These are phyloP conservation scores for Gandaritis pyraliata DNA, from an alignment of 2,888 invertebrate genomes.

Conservation along the genomic window DNA sequence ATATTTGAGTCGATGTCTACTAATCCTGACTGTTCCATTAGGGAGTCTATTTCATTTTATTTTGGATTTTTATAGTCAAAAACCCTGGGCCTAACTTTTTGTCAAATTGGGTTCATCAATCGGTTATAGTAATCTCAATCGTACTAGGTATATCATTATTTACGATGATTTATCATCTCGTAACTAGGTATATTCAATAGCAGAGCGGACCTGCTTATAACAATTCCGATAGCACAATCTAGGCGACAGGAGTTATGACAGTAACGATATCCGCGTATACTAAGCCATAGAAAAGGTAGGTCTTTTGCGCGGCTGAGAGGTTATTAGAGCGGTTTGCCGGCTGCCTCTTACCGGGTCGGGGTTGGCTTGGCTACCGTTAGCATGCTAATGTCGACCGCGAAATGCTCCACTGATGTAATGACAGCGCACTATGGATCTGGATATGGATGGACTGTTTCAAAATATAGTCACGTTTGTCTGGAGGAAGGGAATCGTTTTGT, in stretches of 20 bases:
- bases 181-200: too few relatives aligned
- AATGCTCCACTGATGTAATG: slow-evolving; percentile 68
- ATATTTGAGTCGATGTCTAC: too few relatives aligned
- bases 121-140: too few relatives aligned
- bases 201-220: too few relatives aligned
- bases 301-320: slow-evolving; percentile 42
- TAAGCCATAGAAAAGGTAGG: slow-evolving; percentile 25
- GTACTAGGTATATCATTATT: too few relatives aligned
- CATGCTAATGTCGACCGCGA: slow-evolving; percentile 74
- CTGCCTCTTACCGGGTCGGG: slow-evolving; percentile 40
- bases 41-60: too few relatives aligned
- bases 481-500: slow-evolving; percentile 13
- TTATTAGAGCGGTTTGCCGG: slow-evolving; percentile 51
- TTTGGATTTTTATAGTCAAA: too few relatives aligned
- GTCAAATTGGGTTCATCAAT: too few relatives aligned
- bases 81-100: too few relatives aligned
- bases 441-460: slow-evolving; percentile 44
- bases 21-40: too few relatives aligned
- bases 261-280: slow-evolving; percentile 31
- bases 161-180: too few relatives aligned
- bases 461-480: slow-evolving; percentile 43
- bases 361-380: slow-evolving; percentile 68
- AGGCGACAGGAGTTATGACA: slow-evolving; percentile 4
- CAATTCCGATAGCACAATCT: too few relatives aligned
- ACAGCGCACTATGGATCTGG: slow-evolving; percentile 60